Conservation (phyloP, 2,888 invertebrate species). For the Folsomia candida region DNA sequence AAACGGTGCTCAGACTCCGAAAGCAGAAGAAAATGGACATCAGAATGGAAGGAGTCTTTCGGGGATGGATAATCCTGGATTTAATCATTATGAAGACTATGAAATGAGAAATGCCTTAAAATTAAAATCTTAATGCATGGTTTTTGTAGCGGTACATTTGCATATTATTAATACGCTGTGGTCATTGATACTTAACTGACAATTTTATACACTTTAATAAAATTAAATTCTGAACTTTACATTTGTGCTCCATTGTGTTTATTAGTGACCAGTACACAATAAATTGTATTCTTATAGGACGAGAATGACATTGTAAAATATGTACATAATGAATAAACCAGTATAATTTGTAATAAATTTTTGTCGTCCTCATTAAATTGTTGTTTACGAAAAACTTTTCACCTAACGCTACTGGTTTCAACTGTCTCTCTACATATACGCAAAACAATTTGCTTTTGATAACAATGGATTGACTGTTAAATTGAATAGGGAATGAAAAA, state of each 20-base stretch:
- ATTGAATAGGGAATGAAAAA: too few species aligned
- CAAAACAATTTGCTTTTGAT: background rate
- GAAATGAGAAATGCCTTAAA: conserved; percentile 5
- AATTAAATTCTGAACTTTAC: background rate
- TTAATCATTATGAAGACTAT: conserved; percentile 9
- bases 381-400: background rate
- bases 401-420: background rate
- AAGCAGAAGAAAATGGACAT: background rate
- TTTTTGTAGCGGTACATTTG: background rate
- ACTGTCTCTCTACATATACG: background rate
- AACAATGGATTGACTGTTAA: too few species aligned
- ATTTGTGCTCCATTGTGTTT: background rate
- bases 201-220: background rate
- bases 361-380: background rate
- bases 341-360: background rate
- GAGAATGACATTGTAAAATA: background rate
- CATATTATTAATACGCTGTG: background rate
- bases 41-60: background rate
- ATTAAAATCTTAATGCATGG: background rate
- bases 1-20: background rate
- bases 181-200: background rate
- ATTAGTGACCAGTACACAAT: background rate
- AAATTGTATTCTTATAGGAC: background rate
- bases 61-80: conserved; percentile 10
- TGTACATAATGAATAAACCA: background rate